Percentiles rank a stretch among this genome's conserved stretches.
Evolutionary conservation across 2,888 invertebrate species (phyloP).

Genomic region (Pseudeuparius sepicola): DNA sequence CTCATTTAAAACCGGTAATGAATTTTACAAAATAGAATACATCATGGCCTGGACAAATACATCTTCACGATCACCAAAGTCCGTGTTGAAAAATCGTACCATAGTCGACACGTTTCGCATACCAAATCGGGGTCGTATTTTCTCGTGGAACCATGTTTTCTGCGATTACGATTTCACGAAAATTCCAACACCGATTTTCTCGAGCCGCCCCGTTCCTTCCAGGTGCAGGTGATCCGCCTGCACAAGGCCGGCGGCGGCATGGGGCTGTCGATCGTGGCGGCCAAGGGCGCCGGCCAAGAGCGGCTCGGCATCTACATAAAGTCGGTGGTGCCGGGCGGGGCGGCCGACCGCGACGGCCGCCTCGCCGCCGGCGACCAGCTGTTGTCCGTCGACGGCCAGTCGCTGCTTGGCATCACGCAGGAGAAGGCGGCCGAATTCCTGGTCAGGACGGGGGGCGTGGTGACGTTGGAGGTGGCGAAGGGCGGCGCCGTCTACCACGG

Average conservation of each 20-base stretch:
- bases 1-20: too few relatives aligned
- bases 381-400: constrained; percentile 92
- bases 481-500: constrained; percentile 97
- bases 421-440: constrained; percentile 92
- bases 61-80: too few relatives aligned
- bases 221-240: constrained; percentile 72
- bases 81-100: too few relatives aligned
- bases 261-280: constrained; percentile 97
- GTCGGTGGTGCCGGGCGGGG: constrained; percentile 91
- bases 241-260: constrained; percentile 94
- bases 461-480: constrained; percentile 92
- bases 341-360: constrained; percentile 87
- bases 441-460: constrained; percentile 87
- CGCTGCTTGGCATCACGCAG: constrained; percentile 59
- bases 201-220: too few relatives aligned
- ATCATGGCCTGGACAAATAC: too few relatives aligned
- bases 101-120: too few relatives aligned
- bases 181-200: too few relatives aligned
- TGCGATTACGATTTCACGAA: too few relatives aligned
- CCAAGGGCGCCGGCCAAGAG: constrained; percentile 53
- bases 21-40: too few relatives aligned
- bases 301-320: constrained; percentile 96
- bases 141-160: too few relatives aligned
- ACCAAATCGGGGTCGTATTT: too few relatives aligned
- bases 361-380: constrained; percentile 96